phyloP scores from a whole-genome alignment of 2,888 invertebrate genomes.

The Drosophila austrosaltans region DNA sequence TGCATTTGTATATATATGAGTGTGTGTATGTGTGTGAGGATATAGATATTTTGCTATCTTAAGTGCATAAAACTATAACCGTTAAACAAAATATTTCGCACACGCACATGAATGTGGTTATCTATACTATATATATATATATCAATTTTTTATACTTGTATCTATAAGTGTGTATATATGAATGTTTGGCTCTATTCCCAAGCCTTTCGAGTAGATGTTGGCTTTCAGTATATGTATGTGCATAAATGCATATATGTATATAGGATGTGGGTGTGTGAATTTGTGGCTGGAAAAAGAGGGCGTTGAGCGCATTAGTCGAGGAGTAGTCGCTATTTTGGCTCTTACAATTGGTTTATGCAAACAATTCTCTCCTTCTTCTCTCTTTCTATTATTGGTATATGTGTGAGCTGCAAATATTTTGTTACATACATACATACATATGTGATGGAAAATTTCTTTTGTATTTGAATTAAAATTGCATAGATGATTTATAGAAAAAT shows the following conservation, averaged over 20 bases:
- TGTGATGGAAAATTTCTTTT: conserved; percentile 65
- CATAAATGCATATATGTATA: background rate
- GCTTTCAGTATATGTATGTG: conserved; percentile 21
- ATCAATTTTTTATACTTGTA: background rate
- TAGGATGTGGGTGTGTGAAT: conserved; percentile 8
- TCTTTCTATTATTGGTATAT: conserved; percentile 12
- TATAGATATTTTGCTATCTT: conserved; percentile 69
- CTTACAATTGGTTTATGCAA: conserved; percentile 75
- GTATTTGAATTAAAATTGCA: conserved; percentile 78
- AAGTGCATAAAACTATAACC: conserved; percentile 79
- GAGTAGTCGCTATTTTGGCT: conserved; percentile 73
- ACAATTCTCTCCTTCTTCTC: conserved; percentile 55
- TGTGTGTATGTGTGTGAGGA: background rate
- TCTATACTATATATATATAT: conserved; percentile 59
- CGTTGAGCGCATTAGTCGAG: conserved; percentile 73
- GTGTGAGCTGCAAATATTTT: conserved; percentile 29
- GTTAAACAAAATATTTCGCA: conserved; percentile 76
- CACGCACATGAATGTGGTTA: conserved; percentile 65
- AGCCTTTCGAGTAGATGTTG: conserved; percentile 70
- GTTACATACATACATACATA: conserved; percentile 14
- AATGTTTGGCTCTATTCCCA: conserved; percentile 69
- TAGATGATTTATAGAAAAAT: conserved; percentile 70
- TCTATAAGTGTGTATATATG: conserved; percentile 18
- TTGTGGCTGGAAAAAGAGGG: conserved; percentile 35
- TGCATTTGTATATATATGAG: background rate